phyloP scores from a whole-genome alignment of 2,888 invertebrate genomes.

The Melipona bicolor region DNA sequence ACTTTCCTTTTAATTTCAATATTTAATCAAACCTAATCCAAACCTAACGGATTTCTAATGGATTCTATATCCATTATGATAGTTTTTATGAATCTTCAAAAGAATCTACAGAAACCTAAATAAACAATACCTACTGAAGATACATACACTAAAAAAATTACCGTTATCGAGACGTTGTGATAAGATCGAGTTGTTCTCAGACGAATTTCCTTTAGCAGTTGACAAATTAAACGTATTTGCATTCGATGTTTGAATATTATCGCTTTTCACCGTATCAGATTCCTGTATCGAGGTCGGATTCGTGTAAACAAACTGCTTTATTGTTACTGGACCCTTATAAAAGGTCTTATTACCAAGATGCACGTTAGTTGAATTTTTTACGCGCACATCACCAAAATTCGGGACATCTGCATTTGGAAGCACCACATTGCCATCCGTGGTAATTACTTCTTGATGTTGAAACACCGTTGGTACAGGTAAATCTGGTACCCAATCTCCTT shows the following conservation, averaged over 20 bases:
- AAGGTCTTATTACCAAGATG: slow-evolving; percentile 91
- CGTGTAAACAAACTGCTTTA: slow-evolving; percentile 89
- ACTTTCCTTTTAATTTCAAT: not conserved
- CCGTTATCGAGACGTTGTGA: slow-evolving; percentile 55
- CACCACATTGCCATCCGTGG: slow-evolving; percentile 65
- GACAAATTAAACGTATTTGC: slow-evolving; percentile 42
- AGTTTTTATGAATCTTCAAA: not conserved
- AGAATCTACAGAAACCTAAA: not conserved
- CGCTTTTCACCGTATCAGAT: not conserved
- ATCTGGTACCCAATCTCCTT: slow-evolving; percentile 62
- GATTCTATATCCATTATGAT: not conserved
- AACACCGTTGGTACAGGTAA: slow-evolving; percentile 56
- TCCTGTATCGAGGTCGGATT: slow-evolving; percentile 62
- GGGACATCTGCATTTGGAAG: slow-evolving; percentile 78
- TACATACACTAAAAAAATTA: slow-evolving; percentile 21
- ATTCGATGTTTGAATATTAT: slow-evolving; percentile 11
- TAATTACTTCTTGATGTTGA: slow-evolving; percentile 61
- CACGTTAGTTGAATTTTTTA: slow-evolving; percentile 89
- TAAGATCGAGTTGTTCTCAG: slow-evolving; percentile 29
- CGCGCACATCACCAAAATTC: slow-evolving; percentile 87
- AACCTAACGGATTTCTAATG: not conserved
- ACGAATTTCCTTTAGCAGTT: slow-evolving; percentile 23
- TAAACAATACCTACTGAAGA: not conserved
- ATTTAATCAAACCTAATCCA: not conserved
- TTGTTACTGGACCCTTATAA: slow-evolving; percentile 91